Percentiles rank a stretch among this genome's conserved stretches.
Evolutionary conservation across 37 sponge, comb jelly and placozoan species (phyloP).

Genomic region (Ephydatia muelleri): DNA sequence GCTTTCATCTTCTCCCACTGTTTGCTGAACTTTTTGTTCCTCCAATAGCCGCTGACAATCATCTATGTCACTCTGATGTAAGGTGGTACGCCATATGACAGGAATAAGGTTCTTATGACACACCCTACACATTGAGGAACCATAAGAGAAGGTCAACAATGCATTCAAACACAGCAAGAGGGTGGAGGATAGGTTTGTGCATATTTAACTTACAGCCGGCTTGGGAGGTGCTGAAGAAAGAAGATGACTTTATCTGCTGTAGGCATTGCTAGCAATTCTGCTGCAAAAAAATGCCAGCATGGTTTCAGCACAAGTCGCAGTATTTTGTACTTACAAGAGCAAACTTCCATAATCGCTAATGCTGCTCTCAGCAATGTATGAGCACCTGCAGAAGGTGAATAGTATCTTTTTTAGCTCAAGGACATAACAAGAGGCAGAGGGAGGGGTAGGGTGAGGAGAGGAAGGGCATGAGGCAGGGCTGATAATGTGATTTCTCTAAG

Average conservation of each 20-base stretch:
- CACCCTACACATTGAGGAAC: too few relatives aligned
- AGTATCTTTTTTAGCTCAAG: background rate
- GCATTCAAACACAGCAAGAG: too few relatives aligned
- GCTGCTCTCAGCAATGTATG: constrained; percentile 27
- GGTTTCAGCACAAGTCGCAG: background rate
- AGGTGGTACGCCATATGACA: too few relatives aligned
- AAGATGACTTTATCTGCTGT: constrained; percentile 26
- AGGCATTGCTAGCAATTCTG: constrained; percentile 40
- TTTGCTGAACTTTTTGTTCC: too few relatives aligned
- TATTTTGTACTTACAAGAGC: background rate
- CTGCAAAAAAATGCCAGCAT: constrained; percentile 4
- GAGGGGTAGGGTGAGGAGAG: background rate
- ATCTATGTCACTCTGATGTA: too few relatives aligned
- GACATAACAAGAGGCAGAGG: too few relatives aligned
- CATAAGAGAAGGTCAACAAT: too few relatives aligned
- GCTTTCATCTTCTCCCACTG: too few relatives aligned
- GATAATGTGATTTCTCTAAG: background rate
- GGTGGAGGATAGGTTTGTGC: too few relatives aligned
- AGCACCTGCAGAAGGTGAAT: background rate
- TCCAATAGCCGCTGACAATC: too few relatives aligned
- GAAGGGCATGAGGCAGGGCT: background rate
- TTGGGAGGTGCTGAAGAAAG: constrained; percentile 47
- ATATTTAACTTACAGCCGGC: constrained; percentile 41
- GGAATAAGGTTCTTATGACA: too few relatives aligned
- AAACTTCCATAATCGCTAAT: constrained; percentile 18